A percentile compares a stretch with the other conserved stretches of the same genome.
Evolutionary conservation across 2,888 invertebrate species (phyloP).

Genomic region (Ceraclea dissimilis): DNA sequence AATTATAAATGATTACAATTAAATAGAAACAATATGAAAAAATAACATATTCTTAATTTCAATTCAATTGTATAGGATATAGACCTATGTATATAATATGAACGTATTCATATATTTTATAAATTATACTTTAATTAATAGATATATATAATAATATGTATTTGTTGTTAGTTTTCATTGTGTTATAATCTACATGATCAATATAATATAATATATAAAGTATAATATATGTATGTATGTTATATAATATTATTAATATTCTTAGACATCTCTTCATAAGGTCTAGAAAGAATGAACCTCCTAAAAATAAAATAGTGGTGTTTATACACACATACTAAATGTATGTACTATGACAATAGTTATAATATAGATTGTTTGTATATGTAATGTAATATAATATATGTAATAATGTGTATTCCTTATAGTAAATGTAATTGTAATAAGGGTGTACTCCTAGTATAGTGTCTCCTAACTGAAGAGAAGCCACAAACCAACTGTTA

Average conservation of each 20-base stretch:
- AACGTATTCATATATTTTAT: slow-evolving; percentile 10
- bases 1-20: slow-evolving; percentile 19
- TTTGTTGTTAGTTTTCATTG: slow-evolving; percentile 13
- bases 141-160: slow-evolving; percentile 6
- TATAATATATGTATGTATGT: slow-evolving; percentile 8
- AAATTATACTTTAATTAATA: slow-evolving; percentile 6
- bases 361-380: not conserved
- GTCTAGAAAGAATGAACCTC: slow-evolving; percentile 11
- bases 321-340: slow-evolving; percentile 4
- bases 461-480: not conserved
- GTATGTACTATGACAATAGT: no score
- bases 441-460: not conserved
- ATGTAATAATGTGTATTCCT: not conserved
- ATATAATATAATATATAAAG: no score
- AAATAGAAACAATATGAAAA: slow-evolving; percentile 20
- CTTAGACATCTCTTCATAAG: slow-evolving; percentile 6
- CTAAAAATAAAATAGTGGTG: slow-evolving; percentile 15
- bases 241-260: no score
- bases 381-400: not conserved
- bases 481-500: slow-evolving; percentile 1
- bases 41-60: slow-evolving; percentile 20
- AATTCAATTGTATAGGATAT: not conserved
- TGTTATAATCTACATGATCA: slow-evolving; percentile 8
- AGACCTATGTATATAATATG: no score
- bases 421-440: not conserved